phyloP scores from a whole-genome alignment of 2,888 invertebrate genomes.

The Synanthedon vespiformis region DNA sequence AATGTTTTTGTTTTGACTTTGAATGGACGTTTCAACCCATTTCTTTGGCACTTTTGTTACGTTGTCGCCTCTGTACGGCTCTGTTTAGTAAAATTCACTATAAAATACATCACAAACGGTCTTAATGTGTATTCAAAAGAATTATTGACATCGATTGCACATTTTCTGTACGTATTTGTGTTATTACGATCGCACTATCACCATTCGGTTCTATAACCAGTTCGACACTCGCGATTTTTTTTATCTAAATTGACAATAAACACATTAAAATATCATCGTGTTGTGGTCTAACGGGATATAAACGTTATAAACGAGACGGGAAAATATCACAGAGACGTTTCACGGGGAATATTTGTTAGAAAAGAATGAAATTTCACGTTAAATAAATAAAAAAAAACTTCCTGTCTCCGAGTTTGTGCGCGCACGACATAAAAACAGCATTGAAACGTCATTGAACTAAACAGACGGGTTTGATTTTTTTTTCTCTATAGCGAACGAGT shows the following conservation, averaged over 20 bases:
- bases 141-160: constrained; percentile 30
- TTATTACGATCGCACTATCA: constrained; percentile 22
- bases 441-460: constrained; percentile 52
- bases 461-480: constrained; percentile 54
- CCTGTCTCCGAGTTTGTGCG: constrained; percentile 7
- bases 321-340: neutral
- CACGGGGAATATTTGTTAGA: neutral
- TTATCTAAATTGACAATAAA: constrained; percentile 10
- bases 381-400: neutral
- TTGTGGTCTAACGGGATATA: neutral
- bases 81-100: constrained; percentile 1
- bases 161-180: constrained; percentile 36
- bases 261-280: neutral
- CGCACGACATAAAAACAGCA: constrained; percentile 52
- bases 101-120: neutral
- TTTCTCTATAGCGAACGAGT: constrained; percentile 20
- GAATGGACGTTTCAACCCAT: constrained; percentile 59
- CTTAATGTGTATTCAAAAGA: neutral
- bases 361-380: neutral
- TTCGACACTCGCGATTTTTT: constrained; percentile 16
- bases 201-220: constrained; percentile 15
- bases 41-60: constrained; percentile 37
- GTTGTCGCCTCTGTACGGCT: constrained; percentile 5
- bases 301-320: neutral
- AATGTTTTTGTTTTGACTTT: constrained; percentile 55